These are phyloP conservation scores for Hemiprocne comata DNA, from an alignment of 2,113 vertebrate species.

Conservation along the genomic window DNA sequence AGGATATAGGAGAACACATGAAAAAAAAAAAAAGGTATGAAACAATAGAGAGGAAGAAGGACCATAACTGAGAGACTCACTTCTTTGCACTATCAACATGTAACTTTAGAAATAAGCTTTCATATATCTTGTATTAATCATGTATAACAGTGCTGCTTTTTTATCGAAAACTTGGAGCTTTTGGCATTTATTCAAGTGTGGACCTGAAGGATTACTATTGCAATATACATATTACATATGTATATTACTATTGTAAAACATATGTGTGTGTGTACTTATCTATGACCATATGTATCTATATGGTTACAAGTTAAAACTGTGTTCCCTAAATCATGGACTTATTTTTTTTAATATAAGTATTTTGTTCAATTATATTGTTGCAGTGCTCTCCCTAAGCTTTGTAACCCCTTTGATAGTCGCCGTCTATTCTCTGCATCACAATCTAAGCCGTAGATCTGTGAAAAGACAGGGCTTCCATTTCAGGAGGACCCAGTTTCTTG, in stretches of 20 bases:
- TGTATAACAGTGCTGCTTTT: background rate
- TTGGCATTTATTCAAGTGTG: background rate
- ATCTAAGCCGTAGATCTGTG: background rate
- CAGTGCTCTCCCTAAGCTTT: background rate
- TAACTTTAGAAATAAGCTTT: background rate
- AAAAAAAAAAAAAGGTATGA: background rate
- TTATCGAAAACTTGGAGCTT: background rate
- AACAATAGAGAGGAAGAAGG: background rate
- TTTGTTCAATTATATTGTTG: background rate
- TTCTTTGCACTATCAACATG: background rate
- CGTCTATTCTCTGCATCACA: background rate
- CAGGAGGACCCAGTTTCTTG: background rate
- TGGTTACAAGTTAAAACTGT: background rate
- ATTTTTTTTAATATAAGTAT: background rate
- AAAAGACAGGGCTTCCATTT: background rate
- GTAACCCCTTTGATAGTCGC: background rate
- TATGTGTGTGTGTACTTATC: background rate
- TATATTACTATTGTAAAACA: background rate
- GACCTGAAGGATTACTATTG: background rate
- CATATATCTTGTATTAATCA: background rate
- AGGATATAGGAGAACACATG: background rate
- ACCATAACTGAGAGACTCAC: background rate
- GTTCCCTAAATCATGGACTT: background rate
- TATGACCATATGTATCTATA: background rate
- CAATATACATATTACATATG: fast-evolving